Percentiles rank a stretch among this genome's conserved stretches.
phyloP scores from a whole-genome alignment of 2,113 vertebrate species.

The Chascanopsetta lugubris region DNA sequence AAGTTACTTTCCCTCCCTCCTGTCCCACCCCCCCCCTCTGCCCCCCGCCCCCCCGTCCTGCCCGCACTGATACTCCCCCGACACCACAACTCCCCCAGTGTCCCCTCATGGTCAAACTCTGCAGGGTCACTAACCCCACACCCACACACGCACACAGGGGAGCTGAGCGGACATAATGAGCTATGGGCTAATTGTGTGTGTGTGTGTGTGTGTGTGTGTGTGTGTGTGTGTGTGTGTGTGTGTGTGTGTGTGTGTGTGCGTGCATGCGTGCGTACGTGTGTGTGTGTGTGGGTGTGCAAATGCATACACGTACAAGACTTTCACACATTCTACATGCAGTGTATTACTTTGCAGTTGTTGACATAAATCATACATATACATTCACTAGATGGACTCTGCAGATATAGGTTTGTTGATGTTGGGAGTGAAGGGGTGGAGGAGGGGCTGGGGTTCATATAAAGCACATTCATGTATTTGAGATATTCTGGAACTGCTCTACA shows the following conservation, averaged over 20 bases:
- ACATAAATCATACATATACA: no score
- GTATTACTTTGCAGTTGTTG: no score
- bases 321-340: no score
- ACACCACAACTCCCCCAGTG: conserved; percentile 27
- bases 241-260: conserved; percentile 31
- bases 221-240: conserved; percentile 9
- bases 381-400: no score
- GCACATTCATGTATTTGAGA: no score
- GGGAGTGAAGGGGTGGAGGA: no score
- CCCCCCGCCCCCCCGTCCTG: conserved; percentile 24
- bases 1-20: conserved; percentile 55
- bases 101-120: conserved; percentile 66
- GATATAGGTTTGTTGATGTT: no score
- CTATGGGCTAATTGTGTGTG: conserved; percentile 46
- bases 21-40: conserved; percentile 40
- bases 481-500: no score
- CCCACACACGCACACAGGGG: conserved; percentile 36
- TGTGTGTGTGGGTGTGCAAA: no score
- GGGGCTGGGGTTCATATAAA: no score
- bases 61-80: conserved; percentile 11
- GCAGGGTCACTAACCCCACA: conserved; percentile 53
- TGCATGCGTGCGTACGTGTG: no score
- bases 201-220: conserved; percentile 18
- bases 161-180: conserved; percentile 71
- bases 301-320: no score